Conservation (phyloP, 2,797 vertebrate species). For the Falco peregrinus region DNA sequence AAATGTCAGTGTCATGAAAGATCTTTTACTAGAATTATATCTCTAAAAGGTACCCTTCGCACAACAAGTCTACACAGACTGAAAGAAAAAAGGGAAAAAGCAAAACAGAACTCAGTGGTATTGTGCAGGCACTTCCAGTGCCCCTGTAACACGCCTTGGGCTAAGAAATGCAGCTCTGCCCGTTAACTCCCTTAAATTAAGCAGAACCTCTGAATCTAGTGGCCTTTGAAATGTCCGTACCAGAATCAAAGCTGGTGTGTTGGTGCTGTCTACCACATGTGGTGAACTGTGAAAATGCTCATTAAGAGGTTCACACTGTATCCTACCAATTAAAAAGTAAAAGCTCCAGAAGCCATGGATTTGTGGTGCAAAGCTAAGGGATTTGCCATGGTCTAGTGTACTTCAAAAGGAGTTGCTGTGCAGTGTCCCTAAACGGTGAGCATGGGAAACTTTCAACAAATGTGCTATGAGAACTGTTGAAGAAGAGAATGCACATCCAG, state of each 20-base stretch:
- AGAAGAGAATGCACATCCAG: neutral
- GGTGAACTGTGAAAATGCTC: neutral
- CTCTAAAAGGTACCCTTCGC: neutral
- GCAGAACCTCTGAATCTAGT: neutral
- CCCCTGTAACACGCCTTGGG: neutral
- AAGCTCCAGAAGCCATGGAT: neutral
- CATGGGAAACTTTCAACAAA: neutral
- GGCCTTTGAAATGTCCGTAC: neutral
- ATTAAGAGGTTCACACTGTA: neutral
- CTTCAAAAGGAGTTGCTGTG: neutral
- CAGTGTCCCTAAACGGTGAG: neutral
- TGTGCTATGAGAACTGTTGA: neutral
- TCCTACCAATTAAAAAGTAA: neutral
- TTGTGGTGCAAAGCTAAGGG: neutral
- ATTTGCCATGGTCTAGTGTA: neutral
- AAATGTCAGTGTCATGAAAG: neutral
- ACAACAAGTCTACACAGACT: neutral
- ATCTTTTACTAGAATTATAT: neutral
- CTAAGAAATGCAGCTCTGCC: neutral
- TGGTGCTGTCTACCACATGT: neutral
- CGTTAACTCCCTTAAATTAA: neutral
- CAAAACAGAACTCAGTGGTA: neutral
- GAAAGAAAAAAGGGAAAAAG: neutral
- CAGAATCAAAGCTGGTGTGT: neutral
- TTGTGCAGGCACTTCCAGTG: neutral